Base-by-base conservation (phyloP, 2,888 invertebrate genomes). In the Chymomyza fuscimana region DNA sequence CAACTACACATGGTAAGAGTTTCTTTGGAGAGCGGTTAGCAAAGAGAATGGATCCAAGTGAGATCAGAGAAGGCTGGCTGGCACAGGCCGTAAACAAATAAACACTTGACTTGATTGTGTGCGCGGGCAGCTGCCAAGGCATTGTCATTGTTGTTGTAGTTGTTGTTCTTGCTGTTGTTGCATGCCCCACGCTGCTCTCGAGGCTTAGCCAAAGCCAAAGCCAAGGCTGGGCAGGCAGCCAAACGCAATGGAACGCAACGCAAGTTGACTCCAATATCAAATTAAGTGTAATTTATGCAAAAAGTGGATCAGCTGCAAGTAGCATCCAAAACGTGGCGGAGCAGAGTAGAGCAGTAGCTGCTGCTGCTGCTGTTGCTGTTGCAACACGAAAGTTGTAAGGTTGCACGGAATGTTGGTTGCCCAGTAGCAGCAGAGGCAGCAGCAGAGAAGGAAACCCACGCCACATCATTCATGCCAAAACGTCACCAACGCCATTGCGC, bases 81-180 rank as follows among this genome's bases (percentile, higher is more conserved):
- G 73, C 73, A 63, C 67, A 50, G 76, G 65, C 78, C 79, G 78
- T 79, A 86, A 86, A 79, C 87, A 88, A 88, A 89, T 88, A 89
- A 89, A 88, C 89, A 89, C 89, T 89, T 89, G 89, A 89, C 88
- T 89, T 89, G 89, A 89, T 88, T 89, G 89, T 86, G 83, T 79
- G 77, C 15, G 54, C 54, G 54, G 40, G 65, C 72, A 69, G 22
- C 54, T 54, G 19, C 54, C 54, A 16, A 19, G 19, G 54, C 73
- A 74, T 69, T 32, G n/a, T 10, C 40, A 22, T 62, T n/a, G 29
- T 32, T 15, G 32, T 32, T 32, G 32, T 32, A 2, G 32, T n/a
- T 22, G 5, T 7, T 2, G 12, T 10, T 32, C 15, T 29, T 32
- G 9, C 4, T 25, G 25, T 25, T 29, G 36, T 5, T 9, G 59